These are phyloP conservation scores for Hypothenemus hampei DNA, from an alignment of 1,140 invertebrate genomes.

Conservation along the genomic window DNA sequence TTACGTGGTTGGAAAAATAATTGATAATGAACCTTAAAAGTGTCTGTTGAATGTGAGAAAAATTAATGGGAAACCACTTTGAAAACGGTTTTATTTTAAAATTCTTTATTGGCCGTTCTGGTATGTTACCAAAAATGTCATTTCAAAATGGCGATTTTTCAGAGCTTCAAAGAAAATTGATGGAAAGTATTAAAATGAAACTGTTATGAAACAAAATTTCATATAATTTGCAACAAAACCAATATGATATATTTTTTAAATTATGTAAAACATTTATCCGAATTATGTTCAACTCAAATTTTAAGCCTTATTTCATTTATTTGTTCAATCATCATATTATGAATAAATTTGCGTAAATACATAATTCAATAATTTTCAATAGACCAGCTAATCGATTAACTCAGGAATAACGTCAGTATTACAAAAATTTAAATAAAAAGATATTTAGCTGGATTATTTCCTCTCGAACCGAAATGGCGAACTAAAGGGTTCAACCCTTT, in stretches of 20 bases:
- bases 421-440: background rate
- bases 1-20: background rate
- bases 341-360: background rate
- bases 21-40: too few relatives aligned
- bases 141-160: too few relatives aligned
- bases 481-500: background rate
- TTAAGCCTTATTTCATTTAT: background rate
- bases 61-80: background rate
- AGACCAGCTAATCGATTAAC: background rate
- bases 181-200: too few relatives aligned
- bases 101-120: too few relatives aligned
- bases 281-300: background rate
- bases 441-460: background rate
- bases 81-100: background rate
- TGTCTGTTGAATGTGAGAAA: too few relatives aligned
- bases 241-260: background rate
- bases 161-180: too few relatives aligned
- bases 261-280: background rate
- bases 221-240: too few relatives aligned
- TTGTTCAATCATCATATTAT: background rate
- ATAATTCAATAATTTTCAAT: background rate
- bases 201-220: too few relatives aligned
- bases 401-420: background rate
- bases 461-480: too few relatives aligned
- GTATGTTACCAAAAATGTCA: too few relatives aligned